These are phyloP conservation scores for Keiferia lycopersicella DNA, from an alignment of 2,888 invertebrate species.

Conservation along the genomic window DNA sequence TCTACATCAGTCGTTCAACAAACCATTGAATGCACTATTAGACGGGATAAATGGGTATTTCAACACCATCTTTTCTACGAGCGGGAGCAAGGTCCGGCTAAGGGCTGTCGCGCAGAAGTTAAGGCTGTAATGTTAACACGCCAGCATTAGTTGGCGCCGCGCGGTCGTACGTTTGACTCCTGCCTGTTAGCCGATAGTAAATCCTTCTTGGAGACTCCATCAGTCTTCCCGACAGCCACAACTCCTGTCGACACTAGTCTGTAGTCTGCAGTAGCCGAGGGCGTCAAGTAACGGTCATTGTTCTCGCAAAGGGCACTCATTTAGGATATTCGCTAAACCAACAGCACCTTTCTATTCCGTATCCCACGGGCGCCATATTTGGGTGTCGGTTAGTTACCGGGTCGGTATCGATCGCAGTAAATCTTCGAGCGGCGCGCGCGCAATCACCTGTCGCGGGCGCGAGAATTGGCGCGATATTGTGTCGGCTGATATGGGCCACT, in stretches of 20 bases:
- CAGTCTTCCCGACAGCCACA: constrained; percentile 4
- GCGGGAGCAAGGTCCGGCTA: constrained; percentile 14
- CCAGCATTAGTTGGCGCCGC: constrained; percentile 16
- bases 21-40: constrained; percentile 16
- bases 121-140: constrained; percentile 17
- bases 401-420: constrained; percentile 41
- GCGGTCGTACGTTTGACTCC: constrained; percentile 16
- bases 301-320: constrained; percentile 16
- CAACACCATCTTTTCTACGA: constrained; percentile 11
- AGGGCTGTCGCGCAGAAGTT: constrained; percentile 11
- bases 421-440: constrained; percentile 36
- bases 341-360: constrained; percentile 23
- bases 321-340: constrained; percentile 9
- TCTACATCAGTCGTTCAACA: constrained; percentile 11
- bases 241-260: background rate
- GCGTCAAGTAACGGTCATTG: constrained; percentile 21
- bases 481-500: constrained; percentile 4
- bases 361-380: constrained; percentile 28
- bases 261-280: background rate
- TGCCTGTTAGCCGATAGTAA: constrained; percentile 12
- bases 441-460: constrained; percentile 34
- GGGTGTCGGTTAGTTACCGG: constrained; percentile 37
- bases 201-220: constrained; percentile 14
- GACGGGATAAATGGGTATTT: constrained; percentile 8
- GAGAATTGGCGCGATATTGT: constrained; percentile 37